Base-by-base conservation (phyloP, 2,113 vertebrate species). In the Caranx melampygus region DNA sequence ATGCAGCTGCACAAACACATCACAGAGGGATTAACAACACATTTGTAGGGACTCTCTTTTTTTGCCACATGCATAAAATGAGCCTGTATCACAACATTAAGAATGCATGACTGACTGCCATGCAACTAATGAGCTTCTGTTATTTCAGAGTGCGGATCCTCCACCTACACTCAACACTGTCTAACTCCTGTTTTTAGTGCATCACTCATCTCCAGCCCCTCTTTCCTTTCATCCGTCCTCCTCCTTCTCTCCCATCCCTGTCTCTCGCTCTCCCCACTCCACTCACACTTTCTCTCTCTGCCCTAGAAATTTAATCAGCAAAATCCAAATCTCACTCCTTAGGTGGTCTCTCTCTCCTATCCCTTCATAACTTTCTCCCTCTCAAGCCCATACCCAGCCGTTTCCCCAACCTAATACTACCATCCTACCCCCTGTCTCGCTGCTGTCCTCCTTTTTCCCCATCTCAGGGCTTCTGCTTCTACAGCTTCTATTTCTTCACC, bases 301-400 rank as follows among this genome's bases (percentile, higher is more conserved):
- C 59, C 87, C 84, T 66, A 88, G 87, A 92, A 89, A 88, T 83
- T 71, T 51, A 67, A 87, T 79, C 62, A 73, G 79, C 59, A 64
- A 82, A 87, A 68, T 10, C 40, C 79, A 80, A 63, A 87, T 86
- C 76, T 80, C 49, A 14, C 81, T 84, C 78, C 74, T 44, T 74
- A 72, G 76, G 82, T 75, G 82, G 70, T 85, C 78, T 81, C 72
- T 33, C 20, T 87, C 58, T 83, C 45, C 11, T 3, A 21, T 70
- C 21, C 37, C 69, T 63, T 72, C 31, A 3, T 33, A 76, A 64
- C 79, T 83, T 57, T 74, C 35, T 44, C 52, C 59, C 60, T 51
- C 60, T 69, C 34, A 57, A 26, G 26, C n/a, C 42, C 60, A 57
- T 11, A 82, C 78, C 70, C 72, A 80, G 52, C 66, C 14, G 15